These are phyloP conservation scores for Adelosebastes latens DNA, from an alignment of 2,797 vertebrate species.

Conservation along the genomic window DNA sequence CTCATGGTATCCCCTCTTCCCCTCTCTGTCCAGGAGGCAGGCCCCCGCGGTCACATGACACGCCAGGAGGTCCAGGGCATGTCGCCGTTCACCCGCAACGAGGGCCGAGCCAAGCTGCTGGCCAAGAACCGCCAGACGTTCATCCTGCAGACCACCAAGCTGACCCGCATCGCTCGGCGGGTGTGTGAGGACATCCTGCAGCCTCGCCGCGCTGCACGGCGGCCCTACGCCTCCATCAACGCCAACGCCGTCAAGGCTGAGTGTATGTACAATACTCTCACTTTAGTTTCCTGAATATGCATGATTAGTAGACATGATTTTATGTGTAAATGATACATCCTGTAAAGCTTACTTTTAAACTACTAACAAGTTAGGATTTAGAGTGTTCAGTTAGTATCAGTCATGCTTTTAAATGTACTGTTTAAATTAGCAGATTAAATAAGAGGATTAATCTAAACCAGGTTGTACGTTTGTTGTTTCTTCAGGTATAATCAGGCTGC, in stretches of 20 bases:
- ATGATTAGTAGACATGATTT: background rate
- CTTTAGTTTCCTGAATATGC: background rate
- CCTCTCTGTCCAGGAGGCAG: constrained; percentile 77
- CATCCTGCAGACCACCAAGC: constrained; percentile 93
- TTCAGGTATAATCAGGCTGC: constrained; percentile 92
- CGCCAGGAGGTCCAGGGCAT: constrained; percentile 92
- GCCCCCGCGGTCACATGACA: constrained; percentile 87
- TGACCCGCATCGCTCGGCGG: constrained; percentile 92
- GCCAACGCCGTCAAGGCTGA: constrained; percentile 95
- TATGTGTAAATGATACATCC: background rate
- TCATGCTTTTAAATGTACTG: background rate
- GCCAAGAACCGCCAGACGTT: constrained; percentile 96
- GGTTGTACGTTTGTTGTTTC: background rate
- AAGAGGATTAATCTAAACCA: background rate
- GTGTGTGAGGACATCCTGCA: constrained; percentile 94
- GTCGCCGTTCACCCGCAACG: constrained; percentile 91
- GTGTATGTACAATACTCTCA: constrained; percentile 80
- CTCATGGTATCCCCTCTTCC: background rate
- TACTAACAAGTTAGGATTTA: background rate
- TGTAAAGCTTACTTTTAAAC: background rate
- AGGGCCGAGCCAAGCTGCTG: constrained; percentile 92
- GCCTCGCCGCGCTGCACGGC: constrained; percentile 89
- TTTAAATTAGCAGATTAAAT: background rate
- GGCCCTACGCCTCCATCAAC: constrained; percentile 94
- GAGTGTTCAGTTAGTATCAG: background rate